phyloP scores from a whole-genome alignment of 2,888 invertebrate species.

The Steromphala cineraria region DNA sequence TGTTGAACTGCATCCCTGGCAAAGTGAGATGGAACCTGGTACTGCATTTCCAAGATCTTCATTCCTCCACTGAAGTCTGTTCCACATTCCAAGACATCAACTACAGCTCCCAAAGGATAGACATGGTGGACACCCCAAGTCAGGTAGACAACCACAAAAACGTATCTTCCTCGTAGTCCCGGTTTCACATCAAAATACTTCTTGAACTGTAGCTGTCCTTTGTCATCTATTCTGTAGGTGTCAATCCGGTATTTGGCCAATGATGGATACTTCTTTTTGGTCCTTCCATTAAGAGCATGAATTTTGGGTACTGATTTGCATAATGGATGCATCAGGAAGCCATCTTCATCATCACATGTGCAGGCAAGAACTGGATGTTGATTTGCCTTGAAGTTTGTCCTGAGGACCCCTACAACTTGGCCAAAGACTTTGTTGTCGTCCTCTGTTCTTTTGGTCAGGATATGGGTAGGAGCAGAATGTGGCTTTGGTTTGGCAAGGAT shows the following conservation, averaged over 20 bases:
- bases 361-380: conserved; percentile 49
- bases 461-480: too few species aligned
- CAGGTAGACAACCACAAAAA: conserved; percentile 51
- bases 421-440: not conserved
- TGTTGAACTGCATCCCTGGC: not conserved
- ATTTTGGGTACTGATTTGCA: conserved; percentile 59
- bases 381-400: conserved; percentile 32
- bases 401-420: conserved; percentile 17
- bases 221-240: conserved; percentile 33
- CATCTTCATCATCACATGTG: conserved; percentile 42
- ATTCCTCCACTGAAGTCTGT: conserved; percentile 26
- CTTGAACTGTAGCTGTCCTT: conserved; percentile 29
- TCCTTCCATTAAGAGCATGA: conserved; percentile 23
- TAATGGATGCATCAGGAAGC: conserved; percentile 48
- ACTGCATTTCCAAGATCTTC: conserved; percentile 28
- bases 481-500: conserved; percentile 17
- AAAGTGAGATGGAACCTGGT: conserved; percentile 21
- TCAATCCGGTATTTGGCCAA: conserved; percentile 40
- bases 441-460: not conserved
- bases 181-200: conserved; percentile 37
- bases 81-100: conserved; percentile 41
- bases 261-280: conserved; percentile 1
- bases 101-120: conserved; percentile 52
- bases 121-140: conserved; percentile 43
- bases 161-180: conserved; percentile 39